These are phyloP conservation scores for Amaurobius ferox DNA, from an alignment of 2,888 invertebrate genomes.

Conservation along the genomic window DNA sequence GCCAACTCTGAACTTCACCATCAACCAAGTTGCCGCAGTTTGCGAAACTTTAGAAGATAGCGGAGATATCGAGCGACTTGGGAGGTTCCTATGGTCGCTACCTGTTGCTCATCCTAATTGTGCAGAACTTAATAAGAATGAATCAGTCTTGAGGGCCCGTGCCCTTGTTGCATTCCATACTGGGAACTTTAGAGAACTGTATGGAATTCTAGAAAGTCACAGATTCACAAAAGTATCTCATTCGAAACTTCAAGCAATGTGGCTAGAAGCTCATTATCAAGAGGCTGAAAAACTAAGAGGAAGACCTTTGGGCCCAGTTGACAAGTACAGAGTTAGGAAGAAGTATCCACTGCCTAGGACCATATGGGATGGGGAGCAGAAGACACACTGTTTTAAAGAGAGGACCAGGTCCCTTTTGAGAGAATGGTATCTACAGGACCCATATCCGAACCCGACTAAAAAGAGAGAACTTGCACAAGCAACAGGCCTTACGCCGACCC, in stretches of 20 bases:
- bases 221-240: slow-evolving; percentile 93
- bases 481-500: slow-evolving; percentile 93
- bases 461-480: slow-evolving; percentile 93
- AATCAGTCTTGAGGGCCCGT: slow-evolving; percentile 90
- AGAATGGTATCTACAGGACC: slow-evolving; percentile 99
- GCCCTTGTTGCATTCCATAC: slow-evolving; percentile 94
- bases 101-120: slow-evolving; percentile 90
- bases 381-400: slow-evolving; percentile 96
- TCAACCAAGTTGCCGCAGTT: slow-evolving; percentile 90
- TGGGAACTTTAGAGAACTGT: slow-evolving; percentile 91
- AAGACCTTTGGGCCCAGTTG: slow-evolving; percentile 93
- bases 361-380: slow-evolving; percentile 97
- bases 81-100: slow-evolving; percentile 91
- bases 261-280: slow-evolving; percentile 95
- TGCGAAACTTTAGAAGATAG: slow-evolving; percentile 97
- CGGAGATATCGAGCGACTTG: slow-evolving; percentile 91
- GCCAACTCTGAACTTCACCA: slow-evolving; percentile 89
- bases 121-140: slow-evolving; percentile 88
- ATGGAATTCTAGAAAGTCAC: slow-evolving; percentile 91
- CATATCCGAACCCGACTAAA: slow-evolving; percentile 96
- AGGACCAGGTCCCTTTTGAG: slow-evolving; percentile 93
- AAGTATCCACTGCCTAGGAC: slow-evolving; percentile 94
- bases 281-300: slow-evolving; percentile 94
- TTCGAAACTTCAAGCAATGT: slow-evolving; percentile 91
- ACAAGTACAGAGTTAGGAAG: slow-evolving; percentile 94